Percentiles rank a stretch among this genome's conserved stretches.
These are phyloP conservation scores for Tringa solitaria DNA, from an alignment of 2,113 vertebrate species.

Conservation along the genomic window DNA sequence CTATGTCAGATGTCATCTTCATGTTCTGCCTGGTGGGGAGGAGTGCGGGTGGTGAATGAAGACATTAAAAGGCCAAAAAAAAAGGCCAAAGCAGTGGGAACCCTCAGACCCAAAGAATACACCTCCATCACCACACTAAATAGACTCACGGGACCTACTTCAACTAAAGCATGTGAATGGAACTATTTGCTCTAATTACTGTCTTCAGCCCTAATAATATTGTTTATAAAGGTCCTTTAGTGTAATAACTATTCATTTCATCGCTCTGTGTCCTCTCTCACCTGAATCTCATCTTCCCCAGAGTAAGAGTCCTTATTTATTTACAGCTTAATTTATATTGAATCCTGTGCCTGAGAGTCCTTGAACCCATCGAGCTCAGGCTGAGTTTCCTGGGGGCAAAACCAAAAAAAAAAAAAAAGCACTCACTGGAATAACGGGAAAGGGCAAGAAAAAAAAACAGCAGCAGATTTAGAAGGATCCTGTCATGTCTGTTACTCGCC, in stretches of 20 bases:
- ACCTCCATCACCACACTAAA: not conserved
- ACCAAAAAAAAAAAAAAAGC: not conserved
- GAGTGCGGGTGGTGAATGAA: not conserved
- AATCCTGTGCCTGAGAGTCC: not conserved
- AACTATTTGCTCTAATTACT: conserved; percentile 28
- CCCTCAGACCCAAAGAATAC: not conserved
- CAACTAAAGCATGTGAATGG: not conserved
- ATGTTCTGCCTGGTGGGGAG: not conserved
- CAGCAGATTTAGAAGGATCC: not conserved
- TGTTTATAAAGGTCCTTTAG: not conserved
- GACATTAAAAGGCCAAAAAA: not conserved
- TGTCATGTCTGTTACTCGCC: conserved; percentile 5
- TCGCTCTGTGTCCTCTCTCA: not conserved
- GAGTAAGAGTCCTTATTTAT: conserved; percentile 16
- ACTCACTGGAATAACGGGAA: not conserved
- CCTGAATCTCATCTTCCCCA: conserved; percentile 1
- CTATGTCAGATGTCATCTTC: not conserved
- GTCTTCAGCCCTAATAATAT: not conserved
- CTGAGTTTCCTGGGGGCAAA: not conserved
- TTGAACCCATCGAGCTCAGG: not conserved
- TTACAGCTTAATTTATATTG: conserved; percentile 28
- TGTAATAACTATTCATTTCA: conserved; percentile 10
- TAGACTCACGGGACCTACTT: not conserved
- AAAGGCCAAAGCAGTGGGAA: not conserved
- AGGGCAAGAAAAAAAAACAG: not conserved